Evolutionary conservation across 2,797 vertebrate genomes (phyloP).

Genomic region (Odontamblyopus rebecca): DNA sequence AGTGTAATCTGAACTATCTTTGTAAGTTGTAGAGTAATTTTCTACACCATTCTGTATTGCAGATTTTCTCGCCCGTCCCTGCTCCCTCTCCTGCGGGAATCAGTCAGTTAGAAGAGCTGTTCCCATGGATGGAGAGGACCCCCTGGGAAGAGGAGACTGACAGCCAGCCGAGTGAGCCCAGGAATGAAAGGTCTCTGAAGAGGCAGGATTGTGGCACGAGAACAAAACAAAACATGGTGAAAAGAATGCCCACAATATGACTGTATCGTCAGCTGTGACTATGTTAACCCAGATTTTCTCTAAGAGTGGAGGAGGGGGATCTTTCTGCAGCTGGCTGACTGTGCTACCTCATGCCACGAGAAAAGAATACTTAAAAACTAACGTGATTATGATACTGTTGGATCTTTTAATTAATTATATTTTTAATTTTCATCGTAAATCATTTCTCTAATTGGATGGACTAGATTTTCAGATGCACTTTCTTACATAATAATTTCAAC

Average conservation of each 20-base stretch:
- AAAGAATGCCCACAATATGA: slow-evolving; percentile 59
- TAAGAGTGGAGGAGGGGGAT: no score
- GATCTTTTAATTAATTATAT: not conserved
- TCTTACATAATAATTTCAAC: no score
- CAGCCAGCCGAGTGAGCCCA: slow-evolving; percentile 61
- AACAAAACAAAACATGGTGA: slow-evolving; percentile 56
- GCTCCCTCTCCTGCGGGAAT: slow-evolving; percentile 37
- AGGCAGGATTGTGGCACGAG: slow-evolving; percentile 56
- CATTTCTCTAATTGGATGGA: no score
- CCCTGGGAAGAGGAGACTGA: slow-evolving; percentile 61
- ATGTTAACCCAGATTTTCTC: slow-evolving; percentile 55
- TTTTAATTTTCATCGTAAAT: no score
- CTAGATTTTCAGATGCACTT: no score
- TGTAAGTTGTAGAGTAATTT: slow-evolving; percentile 16
- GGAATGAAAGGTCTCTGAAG: slow-evolving; percentile 64
- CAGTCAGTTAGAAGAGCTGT: slow-evolving; percentile 57
- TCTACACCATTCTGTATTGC: slow-evolving; percentile 18
- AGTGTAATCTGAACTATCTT: slow-evolving; percentile 6
- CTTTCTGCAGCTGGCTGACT: slow-evolving; percentile 37
- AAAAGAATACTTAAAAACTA: not conserved
- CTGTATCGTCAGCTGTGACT: slow-evolving; percentile 52
- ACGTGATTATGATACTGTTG: not conserved
- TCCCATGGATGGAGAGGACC: slow-evolving; percentile 70
- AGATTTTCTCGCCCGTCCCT: slow-evolving; percentile 32
- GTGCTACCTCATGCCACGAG: slow-evolving; percentile 28